Evolutionary conservation across 2,113 vertebrate genomes (phyloP), one percentile per base, ranked within the genome.

Genomic region (Synodontis membranacea): DNA sequence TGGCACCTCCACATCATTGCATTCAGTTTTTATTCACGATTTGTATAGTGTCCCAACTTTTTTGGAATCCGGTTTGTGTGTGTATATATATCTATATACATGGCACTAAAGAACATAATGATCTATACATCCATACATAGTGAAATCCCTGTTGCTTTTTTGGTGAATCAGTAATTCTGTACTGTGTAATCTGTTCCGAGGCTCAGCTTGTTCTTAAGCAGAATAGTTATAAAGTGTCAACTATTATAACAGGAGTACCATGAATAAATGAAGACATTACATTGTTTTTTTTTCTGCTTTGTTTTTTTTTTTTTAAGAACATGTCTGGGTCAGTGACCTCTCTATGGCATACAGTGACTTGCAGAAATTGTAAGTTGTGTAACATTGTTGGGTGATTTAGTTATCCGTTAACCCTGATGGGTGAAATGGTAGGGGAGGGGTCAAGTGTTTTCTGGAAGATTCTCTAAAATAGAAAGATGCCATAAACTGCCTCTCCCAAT

Each of bases 311-410:
- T 7, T n/a, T 48, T 76, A 17, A 76, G 28, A 39, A 39, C 70
- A 9, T 37, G 42, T 19, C 56, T 76, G 60, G 21, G 76, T 85
- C 58, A 46, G 14, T 82, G 21, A 62, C 56, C 50, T 76, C 48
- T 42, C n/a, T 46, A 7, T n/a, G 14, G 50, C 68, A 58, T 70
- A 82, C 82, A 87, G n/a, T 89, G 86, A 85, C 79, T 87, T 89
- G 86, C 88, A 85, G 31, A 89, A 82, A 82, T 17, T 56, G 28
- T 44, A 50, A 4, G 23, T 89, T 89, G 17, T 54, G 74, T 54
- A 89, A 87, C 37, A 42, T 28, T 19, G 19, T 23, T 39, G 9
- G 28, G 60, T 48, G 42, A 79, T 81, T 28, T 25, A 68, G 52
- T 78, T 42, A 80, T 58, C 48, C 15, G 7, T 78, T 85, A 87